phyloP scores from a whole-genome alignment of 2,113 vertebrate species.

The Emberiza fucata region DNA sequence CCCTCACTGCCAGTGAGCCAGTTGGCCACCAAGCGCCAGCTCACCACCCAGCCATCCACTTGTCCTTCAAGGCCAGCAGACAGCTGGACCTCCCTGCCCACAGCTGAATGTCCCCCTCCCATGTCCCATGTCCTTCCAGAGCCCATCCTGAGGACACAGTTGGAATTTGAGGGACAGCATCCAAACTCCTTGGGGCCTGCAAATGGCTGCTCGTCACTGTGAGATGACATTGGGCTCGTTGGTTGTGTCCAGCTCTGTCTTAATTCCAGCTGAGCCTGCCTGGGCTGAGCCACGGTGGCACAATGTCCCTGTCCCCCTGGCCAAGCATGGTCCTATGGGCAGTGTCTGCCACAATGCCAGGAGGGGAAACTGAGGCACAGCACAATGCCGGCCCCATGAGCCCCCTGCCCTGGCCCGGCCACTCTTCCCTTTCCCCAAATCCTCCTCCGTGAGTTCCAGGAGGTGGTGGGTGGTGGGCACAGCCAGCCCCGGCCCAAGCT shows the following conservation, averaged over 20 bases:
- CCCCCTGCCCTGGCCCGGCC: accelerated
- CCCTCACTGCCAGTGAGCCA: background rate
- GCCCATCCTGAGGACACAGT: background rate
- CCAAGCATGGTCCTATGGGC: accelerated
- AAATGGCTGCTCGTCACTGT: accelerated
- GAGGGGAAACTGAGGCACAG: background rate
- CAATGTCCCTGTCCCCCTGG: background rate
- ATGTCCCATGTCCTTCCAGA: background rate
- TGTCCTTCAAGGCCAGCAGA: background rate
- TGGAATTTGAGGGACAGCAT: background rate
- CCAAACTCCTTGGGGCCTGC: background rate
- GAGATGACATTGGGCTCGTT: accelerated
- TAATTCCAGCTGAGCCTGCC: background rate
- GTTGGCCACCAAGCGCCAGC: background rate
- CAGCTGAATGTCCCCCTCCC: no score
- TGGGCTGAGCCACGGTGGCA: background rate
- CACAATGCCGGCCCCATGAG: accelerated
- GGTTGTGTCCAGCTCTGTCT: background rate
- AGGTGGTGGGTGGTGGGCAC: no score
- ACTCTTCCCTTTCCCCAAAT: background rate
- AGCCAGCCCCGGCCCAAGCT: background rate
- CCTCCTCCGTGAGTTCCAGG: background rate
- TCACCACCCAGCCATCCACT: background rate
- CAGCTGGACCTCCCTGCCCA: background rate
- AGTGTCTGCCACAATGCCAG: accelerated